Evolutionary conservation across 1,140 invertebrate species (phyloP).

Genomic region (Drosophila micromelanica): DNA sequence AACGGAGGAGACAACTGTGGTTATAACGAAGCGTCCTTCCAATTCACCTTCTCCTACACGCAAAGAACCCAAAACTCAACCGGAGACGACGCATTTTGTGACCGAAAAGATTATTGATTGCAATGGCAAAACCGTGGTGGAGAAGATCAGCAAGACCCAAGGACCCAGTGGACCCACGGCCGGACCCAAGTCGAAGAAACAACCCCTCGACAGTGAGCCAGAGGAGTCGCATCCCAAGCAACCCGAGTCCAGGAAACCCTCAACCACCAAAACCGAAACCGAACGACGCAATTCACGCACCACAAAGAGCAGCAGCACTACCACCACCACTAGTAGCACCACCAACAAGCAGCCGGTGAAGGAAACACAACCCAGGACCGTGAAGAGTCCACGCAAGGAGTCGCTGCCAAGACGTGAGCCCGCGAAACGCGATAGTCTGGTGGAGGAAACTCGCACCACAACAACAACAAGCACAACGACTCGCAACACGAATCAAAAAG

Average conservation of each 20-base stretch:
- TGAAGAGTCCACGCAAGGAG: conserved; percentile 61
- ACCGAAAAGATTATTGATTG: conserved; percentile 66
- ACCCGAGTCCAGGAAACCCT: conserved; percentile 36
- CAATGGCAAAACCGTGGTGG: conserved; percentile 48
- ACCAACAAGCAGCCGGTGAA: conserved; percentile 7
- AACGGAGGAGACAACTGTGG: conserved; percentile 4
- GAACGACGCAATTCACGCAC: conserved; percentile 59
- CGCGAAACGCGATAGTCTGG: conserved; percentile 49
- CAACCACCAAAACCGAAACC: conserved; percentile 38
- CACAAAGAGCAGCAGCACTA: conserved; percentile 26
- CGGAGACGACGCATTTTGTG: conserved; percentile 39
- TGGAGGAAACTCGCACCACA: conserved; percentile 53
- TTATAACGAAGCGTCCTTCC: conserved; percentile 10
- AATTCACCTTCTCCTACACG: conserved; percentile 47
- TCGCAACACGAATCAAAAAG: conserved; percentile 19
- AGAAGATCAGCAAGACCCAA: conserved; percentile 35
- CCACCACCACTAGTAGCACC: conserved; percentile 7
- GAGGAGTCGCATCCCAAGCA: conserved; percentile 23
- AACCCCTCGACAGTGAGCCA: conserved; percentile 25
- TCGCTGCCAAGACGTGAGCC: conserved; percentile 49
- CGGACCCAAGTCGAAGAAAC: conserved; percentile 39
- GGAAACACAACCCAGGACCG: conserved; percentile 21
- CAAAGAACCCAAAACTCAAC: conserved; percentile 11
- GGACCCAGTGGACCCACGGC: background rate
- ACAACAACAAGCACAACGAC: conserved; percentile 34